phyloP scores from a whole-genome alignment of 2,113 vertebrate genomes.

The Phyllostomus hastatus region DNA sequence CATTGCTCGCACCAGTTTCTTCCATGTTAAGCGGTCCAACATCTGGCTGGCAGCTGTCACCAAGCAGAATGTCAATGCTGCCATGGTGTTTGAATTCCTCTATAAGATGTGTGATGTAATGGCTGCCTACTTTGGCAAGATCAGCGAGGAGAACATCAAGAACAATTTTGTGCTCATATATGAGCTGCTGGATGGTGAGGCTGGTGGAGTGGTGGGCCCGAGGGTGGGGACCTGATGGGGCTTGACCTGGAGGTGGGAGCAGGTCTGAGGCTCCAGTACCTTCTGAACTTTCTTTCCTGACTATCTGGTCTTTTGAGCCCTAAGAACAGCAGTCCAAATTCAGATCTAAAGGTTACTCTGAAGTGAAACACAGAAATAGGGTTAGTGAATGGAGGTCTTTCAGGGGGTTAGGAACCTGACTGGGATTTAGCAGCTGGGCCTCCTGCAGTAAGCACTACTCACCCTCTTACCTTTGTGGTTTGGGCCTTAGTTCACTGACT shows the following conservation, averaged over 20 bases:
- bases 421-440: not conserved
- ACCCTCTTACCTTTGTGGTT: not conserved
- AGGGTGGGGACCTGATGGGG: not conserved
- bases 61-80: conserved; percentile 99
- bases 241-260: not conserved
- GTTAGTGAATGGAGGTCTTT: not conserved
- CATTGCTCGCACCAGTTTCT: conserved; percentile 99
- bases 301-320: conserved; percentile 4
- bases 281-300: conserved; percentile 2
- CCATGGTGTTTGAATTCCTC: conserved; percentile 99
- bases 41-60: conserved; percentile 99
- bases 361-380: conserved; percentile 26
- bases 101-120: conserved; percentile 99
- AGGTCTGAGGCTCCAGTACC: not conserved
- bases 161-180: conserved; percentile 99
- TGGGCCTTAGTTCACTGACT: not conserved
- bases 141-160: conserved; percentile 99
- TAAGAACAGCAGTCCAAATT: not conserved
- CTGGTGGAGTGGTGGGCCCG: not conserved
- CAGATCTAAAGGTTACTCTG: not conserved
- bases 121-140: conserved; percentile 99
- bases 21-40: conserved; percentile 99
- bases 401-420: not conserved
- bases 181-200: conserved; percentile 95
- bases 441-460: not conserved